A percentile compares a stretch with the other conserved stretches of the same genome.
Evolutionary conservation across 2,888 invertebrate species (phyloP).

Genomic region (Teinopalpus imperialis): DNA sequence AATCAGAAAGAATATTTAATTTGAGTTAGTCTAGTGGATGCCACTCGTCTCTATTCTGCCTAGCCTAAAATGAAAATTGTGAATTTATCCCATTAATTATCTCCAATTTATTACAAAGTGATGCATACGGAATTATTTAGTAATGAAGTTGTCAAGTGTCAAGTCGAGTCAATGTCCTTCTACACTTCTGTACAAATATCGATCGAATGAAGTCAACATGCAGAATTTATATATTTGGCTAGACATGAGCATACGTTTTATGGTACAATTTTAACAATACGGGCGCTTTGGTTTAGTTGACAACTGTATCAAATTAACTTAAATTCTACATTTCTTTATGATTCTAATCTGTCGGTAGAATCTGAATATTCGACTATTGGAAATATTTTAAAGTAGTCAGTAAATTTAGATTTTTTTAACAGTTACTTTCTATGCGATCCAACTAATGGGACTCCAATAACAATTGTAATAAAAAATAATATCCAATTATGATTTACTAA

Average conservation of each 20-base stretch:
- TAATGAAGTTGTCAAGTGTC: background rate
- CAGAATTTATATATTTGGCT: conserved; percentile 2
- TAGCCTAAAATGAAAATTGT: background rate
- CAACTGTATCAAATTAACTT: too few relatives aligned
- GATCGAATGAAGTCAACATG: background rate
- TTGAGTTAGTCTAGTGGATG: background rate
- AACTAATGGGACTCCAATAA: too few relatives aligned
- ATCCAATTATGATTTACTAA: too few relatives aligned
- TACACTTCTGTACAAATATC: conserved; percentile 7
- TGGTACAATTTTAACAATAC: conserved; percentile 15
- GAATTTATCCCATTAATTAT: background rate
- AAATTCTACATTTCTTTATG: too few relatives aligned
- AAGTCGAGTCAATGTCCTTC: background rate
- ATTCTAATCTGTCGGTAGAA: too few relatives aligned
- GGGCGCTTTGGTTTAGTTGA: conserved; percentile 13
- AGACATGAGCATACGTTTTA: conserved; percentile 8
- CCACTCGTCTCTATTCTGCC: too few relatives aligned
- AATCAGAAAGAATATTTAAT: too few relatives aligned
- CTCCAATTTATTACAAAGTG: background rate
- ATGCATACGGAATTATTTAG: background rate
- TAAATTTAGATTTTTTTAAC: too few relatives aligned
- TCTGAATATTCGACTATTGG: too few relatives aligned
- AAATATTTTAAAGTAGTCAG: too few relatives aligned
- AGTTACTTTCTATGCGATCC: too few relatives aligned
- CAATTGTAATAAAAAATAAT: too few relatives aligned